phyloP scores from a whole-genome alignment of 2,113 vertebrate genomes.

The Hirundichthys speculiger region DNA sequence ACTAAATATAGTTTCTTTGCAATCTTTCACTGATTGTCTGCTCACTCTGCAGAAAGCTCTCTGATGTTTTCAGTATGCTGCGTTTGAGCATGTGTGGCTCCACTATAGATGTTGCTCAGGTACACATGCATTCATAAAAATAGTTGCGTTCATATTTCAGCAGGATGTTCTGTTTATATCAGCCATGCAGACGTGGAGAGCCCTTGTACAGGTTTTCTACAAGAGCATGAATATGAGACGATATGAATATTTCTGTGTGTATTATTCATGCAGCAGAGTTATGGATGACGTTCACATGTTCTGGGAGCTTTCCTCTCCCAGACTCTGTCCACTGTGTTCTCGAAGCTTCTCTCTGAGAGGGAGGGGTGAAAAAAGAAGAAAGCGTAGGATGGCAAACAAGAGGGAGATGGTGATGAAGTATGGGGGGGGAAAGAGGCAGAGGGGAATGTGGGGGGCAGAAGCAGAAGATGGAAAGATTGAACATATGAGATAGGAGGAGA shows the following conservation, averaged over 20 bases:
- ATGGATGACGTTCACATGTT: constrained; percentile 59
- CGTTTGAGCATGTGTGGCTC: neutral
- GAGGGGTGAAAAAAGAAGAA: constrained; percentile 5
- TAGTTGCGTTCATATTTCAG: constrained; percentile 9
- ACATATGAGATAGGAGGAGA: constrained; percentile 20
- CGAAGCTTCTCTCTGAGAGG: constrained; percentile 57
- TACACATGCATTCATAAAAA: constrained; percentile 26
- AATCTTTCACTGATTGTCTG: constrained; percentile 30
- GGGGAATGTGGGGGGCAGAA: neutral
- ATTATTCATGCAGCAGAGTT: constrained; percentile 63
- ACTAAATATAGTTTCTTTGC: constrained; percentile 14
- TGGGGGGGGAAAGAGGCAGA: neutral
- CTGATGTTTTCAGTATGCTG: no score
- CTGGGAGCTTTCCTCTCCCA: constrained; percentile 42
- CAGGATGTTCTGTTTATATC: constrained; percentile 33
- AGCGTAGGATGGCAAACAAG: constrained; percentile 6
- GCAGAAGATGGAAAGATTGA: constrained; percentile 11
- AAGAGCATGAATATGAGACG: constrained; percentile 29
- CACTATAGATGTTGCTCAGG: constrained; percentile 13
- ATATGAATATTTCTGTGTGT: constrained; percentile 36
- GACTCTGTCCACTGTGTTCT: constrained; percentile 52
- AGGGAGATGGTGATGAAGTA: constrained; percentile 37
- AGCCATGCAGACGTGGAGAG: constrained; percentile 7
- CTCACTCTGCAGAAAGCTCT: neutral
- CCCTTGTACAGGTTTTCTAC: neutral